Evolutionary conservation across 1,140 invertebrate genomes (phyloP).

Genomic region (Nomia melanderi): DNA sequence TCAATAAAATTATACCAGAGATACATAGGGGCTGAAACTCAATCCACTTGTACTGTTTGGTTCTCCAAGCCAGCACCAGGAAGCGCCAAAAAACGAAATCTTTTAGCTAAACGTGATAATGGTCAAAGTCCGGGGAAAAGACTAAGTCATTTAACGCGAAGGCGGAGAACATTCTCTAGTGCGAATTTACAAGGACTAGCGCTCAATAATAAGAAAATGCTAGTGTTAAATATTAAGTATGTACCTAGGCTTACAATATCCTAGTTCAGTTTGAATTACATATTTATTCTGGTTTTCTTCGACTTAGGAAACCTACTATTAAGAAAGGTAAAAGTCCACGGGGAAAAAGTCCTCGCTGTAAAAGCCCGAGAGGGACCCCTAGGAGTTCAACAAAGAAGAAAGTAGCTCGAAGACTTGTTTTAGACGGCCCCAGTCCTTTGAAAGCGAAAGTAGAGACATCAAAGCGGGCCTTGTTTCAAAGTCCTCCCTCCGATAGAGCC

Average conservation of each 20-base stretch:
- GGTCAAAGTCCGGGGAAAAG: constrained; percentile 85
- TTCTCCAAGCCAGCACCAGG: constrained; percentile 80
- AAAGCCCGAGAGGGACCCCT: constrained; percentile 74
- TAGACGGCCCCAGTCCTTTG: constrained; percentile 71
- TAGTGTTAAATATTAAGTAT: constrained; percentile 74
- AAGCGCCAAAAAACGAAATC: constrained; percentile 82
- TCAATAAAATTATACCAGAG: constrained; percentile 83
- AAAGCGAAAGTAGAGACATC: constrained; percentile 79
- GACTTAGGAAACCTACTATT: constrained; percentile 68
- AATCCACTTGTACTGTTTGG: constrained; percentile 84
- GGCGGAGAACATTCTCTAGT: constrained; percentile 85
- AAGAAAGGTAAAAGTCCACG: constrained; percentile 73
- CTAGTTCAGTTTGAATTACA: neutral
- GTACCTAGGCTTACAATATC: neutral
- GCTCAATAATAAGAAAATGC: constrained; percentile 71
- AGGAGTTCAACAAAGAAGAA: constrained; percentile 76
- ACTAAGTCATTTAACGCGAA: constrained; percentile 84
- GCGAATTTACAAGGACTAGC: constrained; percentile 77
- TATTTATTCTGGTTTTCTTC: neutral
- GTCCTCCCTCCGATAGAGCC: constrained; percentile 79
- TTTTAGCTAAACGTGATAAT: constrained; percentile 79
- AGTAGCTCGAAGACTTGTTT: constrained; percentile 61
- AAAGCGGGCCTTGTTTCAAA: constrained; percentile 85
- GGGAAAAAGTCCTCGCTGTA: constrained; percentile 74
- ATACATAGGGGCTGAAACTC: constrained; percentile 85